Base-by-base conservation (phyloP, 2,888 invertebrate genomes). In the Aromia moschata region DNA sequence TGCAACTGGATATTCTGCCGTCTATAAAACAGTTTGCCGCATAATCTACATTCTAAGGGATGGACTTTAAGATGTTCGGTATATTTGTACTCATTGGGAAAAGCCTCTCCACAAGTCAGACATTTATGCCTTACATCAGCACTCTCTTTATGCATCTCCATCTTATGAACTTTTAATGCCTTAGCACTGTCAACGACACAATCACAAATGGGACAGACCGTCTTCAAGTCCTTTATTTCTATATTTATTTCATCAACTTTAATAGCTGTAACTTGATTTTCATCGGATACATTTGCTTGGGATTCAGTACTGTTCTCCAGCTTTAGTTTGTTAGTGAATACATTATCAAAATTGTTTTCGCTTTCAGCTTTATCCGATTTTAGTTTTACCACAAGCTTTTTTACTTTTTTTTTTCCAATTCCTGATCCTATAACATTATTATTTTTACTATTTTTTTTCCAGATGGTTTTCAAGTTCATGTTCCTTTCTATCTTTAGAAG, bases 11-110 rank as follows among this genome's bases (percentile, higher is more conserved):
- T 85, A 78, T 90, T 92, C 65, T 88, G 88, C 76, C 89, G 85
- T 12, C 88, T 83, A 73, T 86, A 87, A 56, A 79, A 83, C 90
- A 93, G 74, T 87, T 92, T 92, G 10, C 92, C 91, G 74, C 94
- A 94, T 12, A 91, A 87, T 60, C 88, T 85, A 70, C 94, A 94
- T 79, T 93, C 92, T 53, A 93, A 83, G 0, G 93, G 93, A 78
- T 94, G 94, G 38, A 88, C 84, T 71, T 88, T 88, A 31, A 93
- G 83, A 77, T 94, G 93, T 2, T 86, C 86, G 64, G 88, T 88
- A 76, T 88, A 93, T 7, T 86, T 83, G 9, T 85, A 84, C 10
- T 91, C 89, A 0, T 86, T 87, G 2, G 84, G 81, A 73, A 91
- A 92, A 72, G 87, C 86, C 65, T 87, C 86, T 45, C 84, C 83